A percentile compares a stretch with the other conserved stretches of the same genome.
phyloP scores from a whole-genome alignment of 2,113 vertebrate species.

The Poecile atricapillus region DNA sequence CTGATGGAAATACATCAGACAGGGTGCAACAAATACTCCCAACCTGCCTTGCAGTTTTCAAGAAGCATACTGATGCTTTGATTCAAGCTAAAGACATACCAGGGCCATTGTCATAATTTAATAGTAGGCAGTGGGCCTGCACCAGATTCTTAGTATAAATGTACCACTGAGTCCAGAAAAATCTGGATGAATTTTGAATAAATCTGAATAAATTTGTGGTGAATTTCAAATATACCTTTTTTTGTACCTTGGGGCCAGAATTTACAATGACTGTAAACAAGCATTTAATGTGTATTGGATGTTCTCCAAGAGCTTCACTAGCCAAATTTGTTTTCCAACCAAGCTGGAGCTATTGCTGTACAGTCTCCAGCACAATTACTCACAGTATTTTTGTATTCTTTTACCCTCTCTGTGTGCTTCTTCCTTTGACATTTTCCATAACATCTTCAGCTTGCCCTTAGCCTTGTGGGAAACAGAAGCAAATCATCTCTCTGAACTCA shows the following conservation, averaged over 20 bases:
- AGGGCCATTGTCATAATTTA: neutral
- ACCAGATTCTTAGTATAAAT: neutral
- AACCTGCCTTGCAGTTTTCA: neutral
- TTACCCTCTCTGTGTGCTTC: neutral
- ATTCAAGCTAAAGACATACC: neutral
- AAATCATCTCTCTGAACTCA: neutral
- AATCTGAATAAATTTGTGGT: neutral
- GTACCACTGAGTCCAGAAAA: neutral
- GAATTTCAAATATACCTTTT: neutral
- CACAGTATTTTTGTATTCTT: neutral
- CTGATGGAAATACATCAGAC: neutral
- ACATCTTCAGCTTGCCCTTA: neutral
- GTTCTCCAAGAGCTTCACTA: neutral
- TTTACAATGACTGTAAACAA: neutral
- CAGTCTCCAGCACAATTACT: neutral
- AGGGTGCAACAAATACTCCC: neutral
- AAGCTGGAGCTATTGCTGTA: neutral
- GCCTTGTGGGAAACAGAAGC: constrained; percentile 45
- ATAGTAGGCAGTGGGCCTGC: neutral
- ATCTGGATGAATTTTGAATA: too few relatives aligned
- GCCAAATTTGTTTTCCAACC: neutral
- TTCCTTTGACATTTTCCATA: constrained; percentile 52
- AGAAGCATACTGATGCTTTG: neutral
- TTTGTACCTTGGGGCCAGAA: neutral
- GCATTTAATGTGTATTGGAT: neutral